Conservation (phyloP, 30 jellyfish, hydroid and myxozoan species). For the Catostylus mosaicus region DNA sequence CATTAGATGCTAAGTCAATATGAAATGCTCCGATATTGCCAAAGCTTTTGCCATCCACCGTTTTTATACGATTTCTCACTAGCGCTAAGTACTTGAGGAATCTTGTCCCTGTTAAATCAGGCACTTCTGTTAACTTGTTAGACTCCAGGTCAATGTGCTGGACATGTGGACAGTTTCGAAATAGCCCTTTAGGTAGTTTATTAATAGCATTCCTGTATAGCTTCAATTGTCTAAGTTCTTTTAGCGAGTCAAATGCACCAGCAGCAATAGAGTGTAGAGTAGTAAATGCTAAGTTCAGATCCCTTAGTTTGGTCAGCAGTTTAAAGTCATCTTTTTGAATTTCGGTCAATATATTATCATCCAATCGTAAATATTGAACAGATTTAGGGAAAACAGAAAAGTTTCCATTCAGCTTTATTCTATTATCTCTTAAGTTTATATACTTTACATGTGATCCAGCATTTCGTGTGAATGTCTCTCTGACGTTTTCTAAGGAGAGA, state of each 20-base stretch:
- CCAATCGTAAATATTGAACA: background rate
- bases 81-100: background rate
- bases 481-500: background rate
- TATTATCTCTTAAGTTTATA: background rate
- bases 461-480: background rate
- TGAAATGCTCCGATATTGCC: background rate
- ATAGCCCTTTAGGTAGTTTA: background rate
- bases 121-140: background rate
- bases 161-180: background rate
- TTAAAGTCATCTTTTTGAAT: background rate
- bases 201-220: background rate
- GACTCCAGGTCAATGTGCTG: background rate
- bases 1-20: background rate
- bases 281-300: background rate
- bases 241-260: constrained; percentile 15
- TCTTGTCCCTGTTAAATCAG: constrained; percentile 11
- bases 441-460: background rate
- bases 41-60: background rate
- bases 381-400: constrained; percentile 15
- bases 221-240: background rate
- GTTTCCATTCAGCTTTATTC: constrained; percentile 1
- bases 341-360: background rate
- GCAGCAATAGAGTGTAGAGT: background rate
- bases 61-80: background rate
- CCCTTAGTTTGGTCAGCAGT: background rate